A percentile compares a stretch with the other conserved stretches of the same genome.
Conservation (phyloP, 2,113 vertebrate genomes). For the Sorex araneus region DNA sequence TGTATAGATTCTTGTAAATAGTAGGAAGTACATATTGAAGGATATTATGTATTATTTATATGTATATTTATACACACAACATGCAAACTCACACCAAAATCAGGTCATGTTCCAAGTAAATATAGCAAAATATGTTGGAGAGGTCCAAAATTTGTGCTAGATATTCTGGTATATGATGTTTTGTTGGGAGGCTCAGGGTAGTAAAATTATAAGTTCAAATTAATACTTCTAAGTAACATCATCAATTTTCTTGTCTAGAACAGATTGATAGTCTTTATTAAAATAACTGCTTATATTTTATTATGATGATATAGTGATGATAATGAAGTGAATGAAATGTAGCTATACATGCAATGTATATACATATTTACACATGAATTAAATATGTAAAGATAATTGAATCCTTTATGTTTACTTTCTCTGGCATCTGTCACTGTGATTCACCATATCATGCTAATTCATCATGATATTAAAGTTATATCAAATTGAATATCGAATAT, state of each 20-base stretch:
- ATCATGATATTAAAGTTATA: slow-evolving; percentile 52
- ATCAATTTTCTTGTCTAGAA: slow-evolving; percentile 21
- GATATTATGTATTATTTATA: neutral
- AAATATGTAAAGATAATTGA: too few species aligned
- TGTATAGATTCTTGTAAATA: neutral
- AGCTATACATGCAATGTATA: too few species aligned
- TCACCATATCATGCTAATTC: slow-evolving; percentile 68
- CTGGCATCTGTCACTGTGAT: slow-evolving; percentile 55
- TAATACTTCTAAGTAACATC: neutral
- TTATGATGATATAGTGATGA: neutral
- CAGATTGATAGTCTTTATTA: neutral
- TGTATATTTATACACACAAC: neutral
- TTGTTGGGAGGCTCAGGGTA: neutral
- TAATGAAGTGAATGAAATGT: neutral
- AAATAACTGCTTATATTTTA: neutral
- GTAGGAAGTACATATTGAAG: neutral
- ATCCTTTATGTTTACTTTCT: slow-evolving; percentile 55
- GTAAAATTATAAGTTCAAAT: neutral
- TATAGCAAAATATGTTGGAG: neutral
- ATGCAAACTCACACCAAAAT: neutral
- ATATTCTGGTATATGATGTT: neutral
- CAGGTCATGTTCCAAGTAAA: neutral
- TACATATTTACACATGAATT: too few species aligned
- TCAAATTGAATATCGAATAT: too few species aligned
- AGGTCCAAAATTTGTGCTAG: neutral